Evolutionary conservation across 2,113 vertebrate species (phyloP), one percentile per base, ranked within the genome.

Genomic region (Pedionomus torquatus): DNA sequence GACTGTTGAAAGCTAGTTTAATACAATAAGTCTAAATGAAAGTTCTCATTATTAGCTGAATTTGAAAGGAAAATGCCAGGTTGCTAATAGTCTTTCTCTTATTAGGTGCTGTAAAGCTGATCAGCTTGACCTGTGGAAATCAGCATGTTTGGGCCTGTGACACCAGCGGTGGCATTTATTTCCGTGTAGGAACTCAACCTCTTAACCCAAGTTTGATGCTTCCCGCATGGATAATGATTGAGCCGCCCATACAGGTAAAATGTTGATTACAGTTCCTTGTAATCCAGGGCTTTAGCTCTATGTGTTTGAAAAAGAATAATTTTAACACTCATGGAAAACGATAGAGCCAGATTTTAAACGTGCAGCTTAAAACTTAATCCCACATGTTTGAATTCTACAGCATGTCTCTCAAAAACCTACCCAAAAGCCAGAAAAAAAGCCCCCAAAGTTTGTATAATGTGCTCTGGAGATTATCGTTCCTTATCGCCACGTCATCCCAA

Each of bases 181-280:
- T 99, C 98, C 98, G 99, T 23, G 99, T 99, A 1, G 99, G 99
- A 89, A 99, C 99, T 19, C 99, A 99, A 49, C 99, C 99, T 10
- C 95, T 99, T 66, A 99, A 99, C 95, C 99, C 99, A 7, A 99
- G 98, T 93, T 98, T 99, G 98, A 99, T 99, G 99, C 98, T 99
- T 66, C 99, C 99, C 0, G 99, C 99, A 0, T 99, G 99, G 99
- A 99, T 99, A 96, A 98, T 98, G 91, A 99, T 99, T 37, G 99
- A 99, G 72, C 98, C 99, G 17, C 99, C 99, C 23, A 97, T 98
- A 54, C 99, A 99, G 99, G 99, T 99, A 98, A 95, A 87, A 55
- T 17, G 37, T 58, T 83, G 41, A 44, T 81, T 86, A 23, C 39
- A 55, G 1, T 64, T 86, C 70, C 87, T 83, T 55, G 13, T 77